Percentiles rank a stretch among this genome's conserved stretches.
Conservation (phyloP, 2,113 vertebrate species). For the Alces alces region DNA sequence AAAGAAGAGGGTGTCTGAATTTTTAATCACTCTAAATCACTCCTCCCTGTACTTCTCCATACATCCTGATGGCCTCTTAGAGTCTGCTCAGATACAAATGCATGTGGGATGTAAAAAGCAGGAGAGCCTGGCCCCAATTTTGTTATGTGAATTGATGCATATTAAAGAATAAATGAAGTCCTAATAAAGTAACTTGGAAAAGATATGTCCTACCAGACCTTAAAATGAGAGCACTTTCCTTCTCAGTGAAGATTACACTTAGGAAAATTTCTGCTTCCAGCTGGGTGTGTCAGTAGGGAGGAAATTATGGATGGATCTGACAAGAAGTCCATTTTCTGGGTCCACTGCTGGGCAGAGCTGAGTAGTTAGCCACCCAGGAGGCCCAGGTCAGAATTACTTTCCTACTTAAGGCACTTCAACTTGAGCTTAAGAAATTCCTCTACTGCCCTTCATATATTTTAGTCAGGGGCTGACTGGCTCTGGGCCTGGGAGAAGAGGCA, state of each 20-base stretch:
- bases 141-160: not conserved
- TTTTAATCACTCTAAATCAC: not conserved
- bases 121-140: not conserved
- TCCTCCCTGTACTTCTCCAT: not conserved
- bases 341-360: not conserved
- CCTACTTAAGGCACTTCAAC: not conserved
- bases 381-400: not conserved
- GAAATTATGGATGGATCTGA: not conserved
- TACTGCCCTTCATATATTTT: not conserved
- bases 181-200: constrained; percentile 8
- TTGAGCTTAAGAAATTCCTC: not conserved
- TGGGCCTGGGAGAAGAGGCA: not conserved
- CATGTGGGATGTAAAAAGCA: not conserved
- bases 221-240: not conserved
- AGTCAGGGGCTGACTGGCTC: not conserved
- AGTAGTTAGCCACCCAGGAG: not conserved
- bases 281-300: not conserved
- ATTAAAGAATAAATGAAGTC: not conserved
- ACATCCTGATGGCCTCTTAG: not conserved
- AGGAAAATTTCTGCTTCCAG: not conserved
- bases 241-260: not conserved
- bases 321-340: not conserved
- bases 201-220: not conserved
- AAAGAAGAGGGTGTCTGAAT: not conserved
- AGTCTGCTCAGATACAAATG: constrained; percentile 22